Evolutionary conservation across 2,888 invertebrate species (phyloP), one percentile per base, ranked within the genome.

Genomic region (Troilus luridus): DNA sequence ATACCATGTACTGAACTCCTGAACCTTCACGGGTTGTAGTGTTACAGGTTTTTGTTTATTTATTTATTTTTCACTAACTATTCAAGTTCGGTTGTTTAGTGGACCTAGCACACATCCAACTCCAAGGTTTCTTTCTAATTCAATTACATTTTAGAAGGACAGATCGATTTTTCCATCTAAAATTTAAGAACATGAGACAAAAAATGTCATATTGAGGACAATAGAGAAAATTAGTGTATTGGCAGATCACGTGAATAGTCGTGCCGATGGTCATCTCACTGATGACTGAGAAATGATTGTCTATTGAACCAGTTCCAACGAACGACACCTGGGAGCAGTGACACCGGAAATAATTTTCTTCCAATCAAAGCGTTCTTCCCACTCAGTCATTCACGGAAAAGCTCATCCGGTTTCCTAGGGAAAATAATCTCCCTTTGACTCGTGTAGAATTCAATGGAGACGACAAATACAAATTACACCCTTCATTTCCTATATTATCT

Each of bases 291-390:
- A 5, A n/a, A 54, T 56, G 56, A 85, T 56, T 85, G 85, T 56
- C n/a, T 85, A 85, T 85, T 85, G 85, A 85, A 41, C 85, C n/a
- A 56, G 56, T n/a, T 58, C 56, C 56, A 56, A 11, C n/a, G 56
- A 85, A 85, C n/a, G 56, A 85, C 85, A 58, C 12, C 56, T n/a
- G 21, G 54, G 41, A 58, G 54, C 85, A 54, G n/a, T 77, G 72
- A 77, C 72, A 85, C 85, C 54, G 85, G 85, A 85, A 85, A 85
- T 85, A 85, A 85, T 85, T 81, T 85, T 85, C 85, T n/a, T 77
- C 72, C 72, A 77, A 77, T 77, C 72, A 77, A 77, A 77, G 72
- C 72, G 41, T 1, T 8, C 72, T 77, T 77, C 72, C 72, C 41
- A 77, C 72, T 77, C 6, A 77, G 72, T 41, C 41, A 19, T 77